Evolutionary conservation across 2,113 vertebrate species (phyloP), one percentile per base, ranked within the genome.

Genomic region (Chloebia gouldiae): DNA sequence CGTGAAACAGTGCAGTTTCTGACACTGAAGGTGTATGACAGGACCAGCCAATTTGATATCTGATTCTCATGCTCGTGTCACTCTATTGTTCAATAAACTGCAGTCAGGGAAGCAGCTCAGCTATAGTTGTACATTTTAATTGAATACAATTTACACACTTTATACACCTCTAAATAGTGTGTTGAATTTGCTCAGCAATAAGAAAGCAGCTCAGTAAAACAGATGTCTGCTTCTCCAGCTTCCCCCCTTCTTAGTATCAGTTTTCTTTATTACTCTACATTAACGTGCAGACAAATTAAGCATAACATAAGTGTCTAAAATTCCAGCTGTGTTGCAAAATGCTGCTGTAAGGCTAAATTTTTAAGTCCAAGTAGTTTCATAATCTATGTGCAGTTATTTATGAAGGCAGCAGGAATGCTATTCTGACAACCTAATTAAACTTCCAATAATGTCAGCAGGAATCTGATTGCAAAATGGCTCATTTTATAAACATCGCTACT

Each of bases 401-500:
- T 91, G 85, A 94, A 91, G 85, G 80, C 79, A 69, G 66, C 82
- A 92, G 81, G 75, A 95, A 90, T 83, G 81, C 85, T 92, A 70
- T 81, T 95, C 70, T 85, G 92, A 91, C 87, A 94, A 63, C 50
- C 57, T 92, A 95, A 96, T 91, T 95, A 95, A 91, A 92, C 90
- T 93, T 94, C 91, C 94, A 96, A 85, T 95, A 95, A 95, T 83
- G 87, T 85, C 84, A 96, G 92, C 90, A 94, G 88, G 94, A 90
- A 96, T 86, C 81, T 78, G 92, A 95, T 81, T 94, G 90, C 92
- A 86, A 95, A 96, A 95, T 64, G 51, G 92, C 88, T 97, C 90
- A 90, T 93, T 95, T 93, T 90, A 91, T 93, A 94, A 92, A 95
- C 88, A 93, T 88, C 68, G n/a, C 88, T 84, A 71, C 88, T 86